Conservation (phyloP, 2,113 vertebrate species). For the Pimephales promelas region DNA sequence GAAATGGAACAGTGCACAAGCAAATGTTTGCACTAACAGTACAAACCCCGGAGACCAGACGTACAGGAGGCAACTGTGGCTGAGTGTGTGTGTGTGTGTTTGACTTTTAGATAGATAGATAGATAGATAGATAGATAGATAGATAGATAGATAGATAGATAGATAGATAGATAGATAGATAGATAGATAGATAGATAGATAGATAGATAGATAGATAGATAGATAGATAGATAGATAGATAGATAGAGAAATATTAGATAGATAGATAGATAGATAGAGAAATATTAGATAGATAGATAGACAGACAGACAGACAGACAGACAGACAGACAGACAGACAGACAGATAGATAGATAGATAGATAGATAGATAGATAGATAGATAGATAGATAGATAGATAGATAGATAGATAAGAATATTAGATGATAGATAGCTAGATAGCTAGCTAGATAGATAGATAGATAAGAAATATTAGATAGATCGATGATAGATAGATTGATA, state of each 20-base stretch:
- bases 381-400: too few species aligned
- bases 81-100: slow-evolving; percentile 13
- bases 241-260: not conserved
- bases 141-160: not conserved
- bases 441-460: too few species aligned
- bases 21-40: slow-evolving; percentile 90
- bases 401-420: too few species aligned
- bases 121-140: not conserved
- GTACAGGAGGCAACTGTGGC: slow-evolving; percentile 34
- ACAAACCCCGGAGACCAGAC: slow-evolving; percentile 78
- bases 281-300: too few species aligned
- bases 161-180: not conserved
- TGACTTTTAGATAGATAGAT: slow-evolving; percentile 14
- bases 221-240: not conserved
- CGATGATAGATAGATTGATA: too few species aligned
- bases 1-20: slow-evolving; percentile 80
- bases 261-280: not conserved
- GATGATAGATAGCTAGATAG: too few species aligned
- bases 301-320: too few species aligned
- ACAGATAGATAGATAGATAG: too few species aligned
- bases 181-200: not conserved
- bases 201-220: not conserved
- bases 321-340: too few species aligned
- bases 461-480: too few species aligned
- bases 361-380: too few species aligned